A percentile compares a stretch with the other conserved stretches of the same genome.
Evolutionary conservation across 2,888 invertebrate species (phyloP).

Genomic region (Masnerella sp.): DNA sequence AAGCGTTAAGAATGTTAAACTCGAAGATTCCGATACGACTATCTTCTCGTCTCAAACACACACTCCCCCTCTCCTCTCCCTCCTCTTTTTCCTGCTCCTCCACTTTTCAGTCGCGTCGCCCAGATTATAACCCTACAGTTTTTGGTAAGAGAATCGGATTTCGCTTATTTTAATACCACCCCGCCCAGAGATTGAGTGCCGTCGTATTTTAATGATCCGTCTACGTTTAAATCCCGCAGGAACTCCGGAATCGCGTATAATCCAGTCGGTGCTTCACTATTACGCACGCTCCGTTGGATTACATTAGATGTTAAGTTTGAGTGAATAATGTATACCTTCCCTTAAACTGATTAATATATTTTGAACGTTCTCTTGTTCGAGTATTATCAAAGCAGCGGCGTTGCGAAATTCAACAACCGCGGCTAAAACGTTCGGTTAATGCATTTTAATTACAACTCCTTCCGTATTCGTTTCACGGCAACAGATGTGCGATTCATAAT

Average conservation of each 20-base stretch:
- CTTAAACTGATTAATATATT: conserved; percentile 60
- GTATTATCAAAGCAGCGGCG: conserved; percentile 51
- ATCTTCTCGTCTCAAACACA: no score
- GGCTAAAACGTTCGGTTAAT: conserved; percentile 44
- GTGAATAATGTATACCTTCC: conserved; percentile 57
- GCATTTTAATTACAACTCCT: conserved; percentile 46
- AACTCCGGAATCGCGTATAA: conserved; percentile 59
- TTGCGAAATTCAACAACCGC: conserved; percentile 42
- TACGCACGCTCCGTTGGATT: conserved; percentile 58
- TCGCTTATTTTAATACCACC: conserved; percentile 65
- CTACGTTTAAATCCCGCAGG: conserved; percentile 59
- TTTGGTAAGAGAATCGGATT: conserved; percentile 63
- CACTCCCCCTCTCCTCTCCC: no score
- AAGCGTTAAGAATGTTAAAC: no score
- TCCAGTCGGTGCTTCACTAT: conserved; percentile 58
- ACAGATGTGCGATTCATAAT: conserved; percentile 33
- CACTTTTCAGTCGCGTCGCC: not conserved
- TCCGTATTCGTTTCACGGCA: conserved; percentile 23
- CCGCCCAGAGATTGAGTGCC: conserved; percentile 47
- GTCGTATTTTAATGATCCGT: conserved; percentile 62
- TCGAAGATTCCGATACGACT: no score
- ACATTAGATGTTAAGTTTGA: conserved; percentile 57
- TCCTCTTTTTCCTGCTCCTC: no score
- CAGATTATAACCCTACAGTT: conserved; percentile 62
- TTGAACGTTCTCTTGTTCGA: conserved; percentile 53